A percentile compares a stretch with the other conserved stretches of the same genome.
Conservation (phyloP, 92 coral and sea anemone genomes). For the Siderastrea radians region DNA sequence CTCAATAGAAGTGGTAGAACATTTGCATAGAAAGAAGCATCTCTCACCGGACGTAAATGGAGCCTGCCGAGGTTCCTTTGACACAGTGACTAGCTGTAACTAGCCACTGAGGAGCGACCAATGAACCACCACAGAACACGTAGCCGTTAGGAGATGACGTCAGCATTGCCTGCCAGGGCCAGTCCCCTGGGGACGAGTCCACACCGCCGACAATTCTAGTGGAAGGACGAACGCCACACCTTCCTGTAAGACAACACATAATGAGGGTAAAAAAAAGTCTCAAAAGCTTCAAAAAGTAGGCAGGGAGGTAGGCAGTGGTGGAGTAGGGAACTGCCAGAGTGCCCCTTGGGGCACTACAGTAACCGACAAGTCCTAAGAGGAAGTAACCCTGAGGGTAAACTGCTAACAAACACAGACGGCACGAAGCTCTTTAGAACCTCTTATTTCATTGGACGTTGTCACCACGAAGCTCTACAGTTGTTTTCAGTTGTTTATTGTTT, state of each 20-base stretch:
- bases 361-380: no score
- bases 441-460: no score
- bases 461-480: no score
- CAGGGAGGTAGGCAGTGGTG: no score
- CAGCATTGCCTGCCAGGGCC: slow-evolving; percentile 78
- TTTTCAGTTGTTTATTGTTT: no score
- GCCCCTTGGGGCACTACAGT: no score
- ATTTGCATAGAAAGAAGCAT: not conserved
- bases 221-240: slow-evolving; percentile 61
- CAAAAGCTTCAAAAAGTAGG: no score
- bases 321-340: no score
- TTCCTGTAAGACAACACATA: slow-evolving; percentile 9
- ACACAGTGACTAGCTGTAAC: slow-evolving; percentile 76
- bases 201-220: slow-evolving; percentile 62
- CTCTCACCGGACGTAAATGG: slow-evolving; percentile 32
- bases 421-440: no score
- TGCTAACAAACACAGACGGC: no score
- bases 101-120: slow-evolving; percentile 72
- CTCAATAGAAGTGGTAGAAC: no score
- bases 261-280: not conserved
- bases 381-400: no score
- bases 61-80: slow-evolving; percentile 37
- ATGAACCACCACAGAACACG: slow-evolving; percentile 60
- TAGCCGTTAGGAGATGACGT: slow-evolving; percentile 38
- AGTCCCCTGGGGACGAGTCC: slow-evolving; percentile 54